Percentiles rank a stretch among this genome's conserved stretches.
phyloP scores from a whole-genome alignment of 2,797 vertebrate species.

The Pipistrellus pygmaeus region DNA sequence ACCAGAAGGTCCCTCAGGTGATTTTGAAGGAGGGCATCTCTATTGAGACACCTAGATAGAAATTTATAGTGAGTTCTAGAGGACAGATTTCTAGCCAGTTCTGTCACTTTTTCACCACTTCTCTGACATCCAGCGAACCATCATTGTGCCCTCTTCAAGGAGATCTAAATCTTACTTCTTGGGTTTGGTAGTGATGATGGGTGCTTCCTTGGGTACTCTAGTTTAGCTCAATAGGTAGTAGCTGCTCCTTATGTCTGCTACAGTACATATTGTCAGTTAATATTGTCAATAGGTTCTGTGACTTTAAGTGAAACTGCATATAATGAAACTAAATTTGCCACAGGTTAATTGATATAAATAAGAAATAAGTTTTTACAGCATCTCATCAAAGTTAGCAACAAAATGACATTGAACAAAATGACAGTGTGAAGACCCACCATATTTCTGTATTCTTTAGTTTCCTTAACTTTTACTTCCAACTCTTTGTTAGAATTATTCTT shows the following conservation, averaged over 20 bases:
- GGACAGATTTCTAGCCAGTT: background rate
- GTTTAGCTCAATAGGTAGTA: background rate
- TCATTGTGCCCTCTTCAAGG: background rate
- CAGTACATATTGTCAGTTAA: background rate
- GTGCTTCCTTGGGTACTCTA: background rate
- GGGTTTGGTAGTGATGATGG: rapidly evolving
- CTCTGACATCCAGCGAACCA: background rate
- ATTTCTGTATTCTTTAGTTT: background rate
- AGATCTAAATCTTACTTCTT: background rate
- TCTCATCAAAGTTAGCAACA: background rate
- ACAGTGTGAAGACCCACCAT: background rate
- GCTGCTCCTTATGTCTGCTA: background rate
- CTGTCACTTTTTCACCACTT: background rate
- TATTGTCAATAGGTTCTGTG: background rate
- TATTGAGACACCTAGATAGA: background rate
- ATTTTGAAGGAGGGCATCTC: background rate
- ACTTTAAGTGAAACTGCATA: background rate
- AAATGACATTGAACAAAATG: background rate
- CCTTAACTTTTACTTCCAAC: background rate
- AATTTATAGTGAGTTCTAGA: background rate
- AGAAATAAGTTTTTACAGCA: background rate
- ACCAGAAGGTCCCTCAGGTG: background rate
- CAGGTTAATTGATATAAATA: background rate
- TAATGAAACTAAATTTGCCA: background rate
- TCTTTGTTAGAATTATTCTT: background rate